Evolutionary conservation across 2,888 invertebrate genomes (phyloP), one percentile per base, ranked within the genome.

Genomic region (Azorinus chamasolen): DNA sequence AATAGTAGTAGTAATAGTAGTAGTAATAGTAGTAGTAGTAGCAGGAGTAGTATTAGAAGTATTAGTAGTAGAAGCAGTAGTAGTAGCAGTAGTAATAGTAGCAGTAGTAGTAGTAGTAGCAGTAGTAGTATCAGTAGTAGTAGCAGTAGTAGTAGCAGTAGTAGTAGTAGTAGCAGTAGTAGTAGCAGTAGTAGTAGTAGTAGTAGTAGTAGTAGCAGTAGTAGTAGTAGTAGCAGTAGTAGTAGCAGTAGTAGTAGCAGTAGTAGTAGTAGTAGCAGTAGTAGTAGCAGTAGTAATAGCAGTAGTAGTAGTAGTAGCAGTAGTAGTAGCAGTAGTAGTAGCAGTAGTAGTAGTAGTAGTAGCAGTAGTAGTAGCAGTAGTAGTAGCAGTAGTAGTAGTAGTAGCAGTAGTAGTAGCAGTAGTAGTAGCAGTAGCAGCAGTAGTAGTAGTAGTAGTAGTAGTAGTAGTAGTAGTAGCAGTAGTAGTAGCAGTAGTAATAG

Each of bases 311-410:
- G 41, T 41, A 41, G 41, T 41, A 41, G 41, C 14, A 41, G 41
- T 41, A 12, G 41, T 41, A 41, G 41, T 41, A 41, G 41, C 14
- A 41, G 41, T 41, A 41, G 41, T 41, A 41, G 41, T 41, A 41
- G 41, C 14, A 41, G 41, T 41, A 41, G 41, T 41, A 41, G 41
- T 41, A 41, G 41, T 41, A 41, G 41, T 41, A 41, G 41, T 41
- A 41, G 41, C 14, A 41, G 14, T 41, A 41, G 41, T 41, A 41
- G 41, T 41, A 41, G 41, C 14, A 41, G 41, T 41, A 41, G 41
- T 41, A 41, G 41, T 41, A 41, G 41, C 41, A 41, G 41, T 41
- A 41, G 41, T 41, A 41, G 41, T 41, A 41, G 41, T 41, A 41
- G 41, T 41, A 41, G 41, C 14, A 41, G 41, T 41, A 41, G 41